These are phyloP conservation scores for Calameuta pallipes DNA, from an alignment of 2,888 invertebrate genomes.

Conservation along the genomic window DNA sequence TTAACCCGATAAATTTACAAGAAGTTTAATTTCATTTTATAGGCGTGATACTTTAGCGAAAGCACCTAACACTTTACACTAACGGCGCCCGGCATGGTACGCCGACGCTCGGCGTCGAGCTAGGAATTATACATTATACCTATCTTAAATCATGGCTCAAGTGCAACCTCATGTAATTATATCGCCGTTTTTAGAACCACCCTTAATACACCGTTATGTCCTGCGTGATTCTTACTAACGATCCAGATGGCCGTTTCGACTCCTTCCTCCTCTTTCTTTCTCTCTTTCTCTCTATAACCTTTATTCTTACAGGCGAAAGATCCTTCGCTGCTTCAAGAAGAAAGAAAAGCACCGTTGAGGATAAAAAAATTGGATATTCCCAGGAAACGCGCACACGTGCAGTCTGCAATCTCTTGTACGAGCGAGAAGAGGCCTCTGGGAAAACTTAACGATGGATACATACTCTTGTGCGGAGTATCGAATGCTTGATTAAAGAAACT, in stretches of 20 bases:
- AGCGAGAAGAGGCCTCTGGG: no score
- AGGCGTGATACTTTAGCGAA: slow-evolving; percentile 58
- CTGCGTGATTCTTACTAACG: slow-evolving; percentile 30
- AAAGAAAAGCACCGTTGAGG: no score
- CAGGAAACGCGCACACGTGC: no score
- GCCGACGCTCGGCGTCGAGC: slow-evolving; percentile 30
- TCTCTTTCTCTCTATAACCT: background rate
- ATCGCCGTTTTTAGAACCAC: slow-evolving; percentile 46
- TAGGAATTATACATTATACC: slow-evolving; percentile 50
- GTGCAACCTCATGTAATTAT: slow-evolving; percentile 47
- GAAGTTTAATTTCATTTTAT: slow-evolving; percentile 61
- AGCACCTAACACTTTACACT: slow-evolving; percentile 53
- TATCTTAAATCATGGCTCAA: slow-evolving; percentile 45
- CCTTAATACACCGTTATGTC: slow-evolving; percentile 33
- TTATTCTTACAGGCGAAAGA: no score
- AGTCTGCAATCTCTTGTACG: no score
- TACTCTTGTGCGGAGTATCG: slow-evolving; percentile 31
- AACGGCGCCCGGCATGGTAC: slow-evolving; percentile 41
- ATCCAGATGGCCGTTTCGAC: background rate
- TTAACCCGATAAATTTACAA: slow-evolving; percentile 50
- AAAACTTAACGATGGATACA: no score
- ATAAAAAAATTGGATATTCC: no score
- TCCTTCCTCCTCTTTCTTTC: slow-evolving; percentile 10
- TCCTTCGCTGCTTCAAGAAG: no score
- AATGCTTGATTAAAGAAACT: slow-evolving; percentile 60